phyloP scores from a whole-genome alignment of 1,140 invertebrate species.

The Orius insidiosus region DNA sequence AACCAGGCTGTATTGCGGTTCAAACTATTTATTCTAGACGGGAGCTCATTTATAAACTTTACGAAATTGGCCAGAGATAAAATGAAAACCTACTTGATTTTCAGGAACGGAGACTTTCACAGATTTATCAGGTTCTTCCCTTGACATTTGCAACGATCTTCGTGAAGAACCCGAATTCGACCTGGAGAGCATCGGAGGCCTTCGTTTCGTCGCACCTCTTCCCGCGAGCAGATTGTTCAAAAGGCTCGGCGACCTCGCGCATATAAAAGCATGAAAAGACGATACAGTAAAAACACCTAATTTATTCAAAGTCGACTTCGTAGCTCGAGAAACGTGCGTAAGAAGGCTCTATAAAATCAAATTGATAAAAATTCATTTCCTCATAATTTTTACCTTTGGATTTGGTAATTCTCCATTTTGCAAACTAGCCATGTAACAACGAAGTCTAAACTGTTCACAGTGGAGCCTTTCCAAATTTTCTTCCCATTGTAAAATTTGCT shows the following conservation, averaged over 20 bases:
- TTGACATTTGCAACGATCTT: slow-evolving; percentile 64
- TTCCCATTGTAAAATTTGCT: slow-evolving; percentile 89
- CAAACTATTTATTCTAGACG: neutral
- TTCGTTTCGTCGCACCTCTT: slow-evolving; percentile 69
- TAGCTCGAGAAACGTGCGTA: slow-evolving; percentile 84
- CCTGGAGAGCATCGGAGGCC: slow-evolving; percentile 68
- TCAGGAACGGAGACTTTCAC: slow-evolving; percentile 84
- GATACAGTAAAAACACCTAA: slow-evolving; percentile 94
- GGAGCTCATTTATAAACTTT: too few species aligned
- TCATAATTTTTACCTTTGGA: slow-evolving; percentile 92
- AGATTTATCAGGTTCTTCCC: slow-evolving; percentile 65
- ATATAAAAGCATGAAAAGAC: slow-evolving; percentile 94
- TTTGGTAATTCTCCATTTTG: slow-evolving; percentile 92
- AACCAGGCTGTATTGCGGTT: slow-evolving; percentile 8
- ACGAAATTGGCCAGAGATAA: too few species aligned
- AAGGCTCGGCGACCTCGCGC: slow-evolving; percentile 78
- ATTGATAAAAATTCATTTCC: slow-evolving; percentile 3
- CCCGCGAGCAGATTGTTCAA: slow-evolving; percentile 83
- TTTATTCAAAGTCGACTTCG: slow-evolving; percentile 86
- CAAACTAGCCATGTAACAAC: slow-evolving; percentile 92
- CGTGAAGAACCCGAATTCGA: slow-evolving; percentile 73
- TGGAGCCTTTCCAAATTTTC: slow-evolving; percentile 90
- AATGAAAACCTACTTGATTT: slow-evolving; percentile 41
- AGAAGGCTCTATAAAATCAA: slow-evolving; percentile 59
- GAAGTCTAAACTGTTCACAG: slow-evolving; percentile 88